Percentiles rank a stretch among this genome's conserved stretches.
Conservation (phyloP, 2,113 vertebrate species). For the Lamprologus callipterus region DNA sequence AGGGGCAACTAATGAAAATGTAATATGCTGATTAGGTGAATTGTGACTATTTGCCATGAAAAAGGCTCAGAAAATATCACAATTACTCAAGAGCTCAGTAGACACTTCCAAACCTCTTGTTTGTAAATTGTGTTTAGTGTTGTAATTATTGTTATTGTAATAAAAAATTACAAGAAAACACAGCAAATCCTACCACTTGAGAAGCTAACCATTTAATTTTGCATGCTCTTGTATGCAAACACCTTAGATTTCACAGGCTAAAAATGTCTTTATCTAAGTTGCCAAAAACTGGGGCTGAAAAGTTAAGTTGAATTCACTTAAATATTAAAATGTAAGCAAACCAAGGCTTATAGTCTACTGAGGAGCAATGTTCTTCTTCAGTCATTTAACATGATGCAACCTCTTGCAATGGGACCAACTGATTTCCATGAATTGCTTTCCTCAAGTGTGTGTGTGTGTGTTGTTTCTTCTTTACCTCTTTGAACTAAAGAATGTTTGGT, state of each 20-base stretch:
- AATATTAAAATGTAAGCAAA: neutral
- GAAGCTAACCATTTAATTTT: neutral
- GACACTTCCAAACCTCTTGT: neutral
- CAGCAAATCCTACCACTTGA: neutral
- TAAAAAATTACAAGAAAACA: neutral
- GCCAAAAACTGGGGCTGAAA: neutral
- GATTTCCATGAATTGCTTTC: slow-evolving; percentile 1
- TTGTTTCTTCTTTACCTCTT: neutral
- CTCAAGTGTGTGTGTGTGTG: neutral
- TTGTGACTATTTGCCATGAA: neutral
- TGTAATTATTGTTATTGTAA: neutral
- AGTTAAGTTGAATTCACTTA: neutral
- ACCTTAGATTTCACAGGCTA: neutral
- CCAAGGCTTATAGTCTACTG: neutral
- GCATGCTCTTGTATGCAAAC: neutral
- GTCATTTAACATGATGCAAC: slow-evolving; percentile 25
- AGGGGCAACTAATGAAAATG: neutral
- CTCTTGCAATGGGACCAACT: neutral
- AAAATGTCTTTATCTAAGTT: neutral
- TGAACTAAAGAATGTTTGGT: neutral
- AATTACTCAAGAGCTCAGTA: neutral
- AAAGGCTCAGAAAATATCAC: neutral
- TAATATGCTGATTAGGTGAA: neutral
- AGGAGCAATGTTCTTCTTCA: neutral
- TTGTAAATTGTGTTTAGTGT: neutral